A percentile compares a stretch with the other conserved stretches of the same genome.
These are phyloP conservation scores for Hirudinaria manillensis DNA, from an alignment of 2,888 invertebrate genomes.

Conservation along the genomic window DNA sequence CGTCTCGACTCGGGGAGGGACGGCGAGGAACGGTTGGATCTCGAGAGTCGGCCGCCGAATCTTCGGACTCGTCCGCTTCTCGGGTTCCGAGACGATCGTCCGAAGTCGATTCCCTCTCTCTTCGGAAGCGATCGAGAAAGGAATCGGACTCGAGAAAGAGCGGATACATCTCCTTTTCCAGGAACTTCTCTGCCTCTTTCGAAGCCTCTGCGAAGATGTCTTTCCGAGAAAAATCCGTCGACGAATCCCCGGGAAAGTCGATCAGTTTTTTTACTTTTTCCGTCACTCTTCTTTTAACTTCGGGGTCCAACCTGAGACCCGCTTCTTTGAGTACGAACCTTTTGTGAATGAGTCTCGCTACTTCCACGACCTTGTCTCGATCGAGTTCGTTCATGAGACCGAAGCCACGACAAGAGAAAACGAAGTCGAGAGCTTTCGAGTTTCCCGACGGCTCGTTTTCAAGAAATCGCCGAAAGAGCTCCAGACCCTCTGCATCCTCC, in stretches of 20 bases:
- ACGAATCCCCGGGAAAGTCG: background rate
- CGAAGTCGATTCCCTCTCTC: background rate
- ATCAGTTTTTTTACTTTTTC: background rate
- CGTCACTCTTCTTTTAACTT: background rate
- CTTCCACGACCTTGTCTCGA: background rate
- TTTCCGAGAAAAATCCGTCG: background rate
- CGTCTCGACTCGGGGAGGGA: background rate
- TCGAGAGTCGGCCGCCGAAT: background rate
- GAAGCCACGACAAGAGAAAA: slow-evolving; percentile 1
- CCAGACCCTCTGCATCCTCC: background rate
- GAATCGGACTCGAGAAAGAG: background rate
- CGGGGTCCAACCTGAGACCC: background rate
- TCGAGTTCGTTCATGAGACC: background rate
- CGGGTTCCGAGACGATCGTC: background rate
- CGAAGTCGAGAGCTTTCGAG: background rate
- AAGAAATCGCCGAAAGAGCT: background rate
- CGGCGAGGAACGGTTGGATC: background rate
- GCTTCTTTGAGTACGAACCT: background rate
- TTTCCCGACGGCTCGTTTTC: background rate
- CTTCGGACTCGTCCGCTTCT: background rate
- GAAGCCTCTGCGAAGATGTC: background rate
- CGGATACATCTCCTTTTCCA: slow-evolving; percentile 6
- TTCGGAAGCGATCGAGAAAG: background rate
- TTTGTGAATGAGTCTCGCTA: slow-evolving; percentile 1
- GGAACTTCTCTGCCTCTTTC: background rate